Evolutionary conservation across 2,888 invertebrate genomes (phyloP).

Genomic region (Mellilla xanthometata): DNA sequence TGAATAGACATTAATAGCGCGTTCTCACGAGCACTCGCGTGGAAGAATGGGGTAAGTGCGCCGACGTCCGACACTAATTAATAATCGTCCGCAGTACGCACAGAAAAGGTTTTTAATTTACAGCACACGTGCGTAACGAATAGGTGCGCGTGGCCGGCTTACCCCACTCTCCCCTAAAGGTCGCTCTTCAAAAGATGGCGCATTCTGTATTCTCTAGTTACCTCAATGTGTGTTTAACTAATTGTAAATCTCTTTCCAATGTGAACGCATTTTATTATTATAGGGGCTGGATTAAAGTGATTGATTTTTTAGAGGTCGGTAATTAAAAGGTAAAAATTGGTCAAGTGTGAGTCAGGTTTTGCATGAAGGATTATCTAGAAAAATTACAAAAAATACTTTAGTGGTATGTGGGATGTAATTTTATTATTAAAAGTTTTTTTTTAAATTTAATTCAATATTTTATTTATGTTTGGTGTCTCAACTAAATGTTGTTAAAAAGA

Average conservation of each 20-base stretch:
- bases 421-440: too few species aligned
- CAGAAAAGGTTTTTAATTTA: constrained; percentile 73
- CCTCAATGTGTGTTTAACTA: constrained; percentile 20
- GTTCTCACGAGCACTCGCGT: constrained; percentile 52
- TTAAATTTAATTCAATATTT: too few species aligned
- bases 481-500: too few species aligned
- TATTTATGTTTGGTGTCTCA: too few species aligned
- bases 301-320: too few species aligned
- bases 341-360: too few species aligned
- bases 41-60: constrained; percentile 19
- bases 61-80: constrained; percentile 55
- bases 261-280: neutral
- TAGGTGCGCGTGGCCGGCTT: constrained; percentile 61
- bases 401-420: too few species aligned
- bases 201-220: constrained; percentile 2
- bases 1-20: constrained; percentile 55
- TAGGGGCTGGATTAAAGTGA: too few species aligned
- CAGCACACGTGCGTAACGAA: constrained; percentile 70
- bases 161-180: constrained; percentile 13
- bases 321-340: too few species aligned
- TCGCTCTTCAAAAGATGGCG: constrained; percentile 24
- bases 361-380: too few species aligned
- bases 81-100: constrained; percentile 52
- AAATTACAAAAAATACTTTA: too few species aligned
- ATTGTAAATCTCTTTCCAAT: constrained; percentile 4